Evolutionary conservation across 2,888 invertebrate genomes (phyloP).

Genomic region (Heliothis peltigera): DNA sequence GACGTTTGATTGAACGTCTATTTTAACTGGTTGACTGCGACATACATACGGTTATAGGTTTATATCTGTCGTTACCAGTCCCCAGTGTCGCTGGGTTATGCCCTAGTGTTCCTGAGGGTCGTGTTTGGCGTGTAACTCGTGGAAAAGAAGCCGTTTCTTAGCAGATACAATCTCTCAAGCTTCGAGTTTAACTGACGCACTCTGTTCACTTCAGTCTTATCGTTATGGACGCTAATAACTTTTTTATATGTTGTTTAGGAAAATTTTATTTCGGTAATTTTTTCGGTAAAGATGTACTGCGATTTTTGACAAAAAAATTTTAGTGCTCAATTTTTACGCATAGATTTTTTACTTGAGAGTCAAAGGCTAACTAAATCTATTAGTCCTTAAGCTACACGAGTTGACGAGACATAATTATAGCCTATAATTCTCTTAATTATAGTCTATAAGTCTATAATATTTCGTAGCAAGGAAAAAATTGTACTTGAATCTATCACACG

Average conservation of each 20-base stretch:
- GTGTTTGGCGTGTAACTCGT: slow-evolving; percentile 43
- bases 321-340: too few relatives aligned
- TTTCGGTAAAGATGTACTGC: not conserved
- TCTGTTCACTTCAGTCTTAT: slow-evolving; percentile 29
- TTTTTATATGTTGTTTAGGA: slow-evolving; percentile 18
- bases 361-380: too few relatives aligned
- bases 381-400: too few relatives aligned
- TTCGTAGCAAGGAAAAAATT: too few relatives aligned
- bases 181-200: slow-evolving; percentile 35
- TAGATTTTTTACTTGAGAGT: too few relatives aligned
- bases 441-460: too few relatives aligned
- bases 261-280: not conserved
- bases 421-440: too few relatives aligned
- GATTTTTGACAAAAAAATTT: too few relatives aligned
- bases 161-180: slow-evolving; percentile 47
- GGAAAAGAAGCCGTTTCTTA: slow-evolving; percentile 41
- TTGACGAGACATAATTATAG: too few relatives aligned
- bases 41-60: slow-evolving; percentile 13
- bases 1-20: too few relatives aligned
- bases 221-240: slow-evolving; percentile 28
- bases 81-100: slow-evolving; percentile 32
- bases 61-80: slow-evolving; percentile 32
- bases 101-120: slow-evolving; percentile 42
- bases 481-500: too few relatives aligned
- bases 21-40: too few relatives aligned